Evolutionary conservation across 1,140 invertebrate species (phyloP).

Genomic region (Trissolcus basalis): DNA sequence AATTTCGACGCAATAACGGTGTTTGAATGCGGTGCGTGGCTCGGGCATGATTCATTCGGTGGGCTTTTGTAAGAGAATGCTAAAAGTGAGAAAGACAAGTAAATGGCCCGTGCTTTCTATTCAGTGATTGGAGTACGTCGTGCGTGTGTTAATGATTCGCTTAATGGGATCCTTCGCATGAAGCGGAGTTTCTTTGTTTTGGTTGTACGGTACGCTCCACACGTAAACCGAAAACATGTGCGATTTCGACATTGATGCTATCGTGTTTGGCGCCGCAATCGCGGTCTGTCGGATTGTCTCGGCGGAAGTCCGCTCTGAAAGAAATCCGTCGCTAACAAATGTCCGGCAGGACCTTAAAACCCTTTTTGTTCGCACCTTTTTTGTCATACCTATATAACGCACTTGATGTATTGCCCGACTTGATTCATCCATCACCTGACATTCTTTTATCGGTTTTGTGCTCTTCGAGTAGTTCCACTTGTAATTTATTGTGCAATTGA

Average conservation of each 20-base stretch:
- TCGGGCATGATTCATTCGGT: constrained; percentile 14
- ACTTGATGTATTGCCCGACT: constrained; percentile 46
- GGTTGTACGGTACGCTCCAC: constrained; percentile 49
- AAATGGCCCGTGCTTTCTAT: constrained; percentile 35
- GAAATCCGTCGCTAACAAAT: constrained; percentile 57
- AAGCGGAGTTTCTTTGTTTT: constrained; percentile 37
- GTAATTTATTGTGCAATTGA: constrained; percentile 48
- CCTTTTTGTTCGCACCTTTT: constrained; percentile 46
- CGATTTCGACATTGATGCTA: constrained; percentile 65
- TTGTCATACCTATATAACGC: constrained; percentile 16
- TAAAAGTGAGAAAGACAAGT: constrained; percentile 49
- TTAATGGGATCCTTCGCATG: constrained; percentile 49
- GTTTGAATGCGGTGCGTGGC: constrained; percentile 20
- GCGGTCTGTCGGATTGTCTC: constrained; percentile 56
- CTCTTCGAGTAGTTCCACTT: constrained; percentile 18
- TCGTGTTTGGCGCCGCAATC: constrained; percentile 59
- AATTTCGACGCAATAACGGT: constrained; percentile 32
- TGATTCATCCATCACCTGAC: constrained; percentile 53
- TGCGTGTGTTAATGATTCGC: constrained; percentile 56
- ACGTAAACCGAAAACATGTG: constrained; percentile 70
- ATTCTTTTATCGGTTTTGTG: constrained; percentile 36
- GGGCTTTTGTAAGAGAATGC: constrained; percentile 23
- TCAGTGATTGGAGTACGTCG: constrained; percentile 29
- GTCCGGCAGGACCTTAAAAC: constrained; percentile 42
- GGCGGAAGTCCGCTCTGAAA: constrained; percentile 65